Base-by-base conservation (phyloP, 1,140 invertebrate genomes). In the Orchesella cincta region DNA sequence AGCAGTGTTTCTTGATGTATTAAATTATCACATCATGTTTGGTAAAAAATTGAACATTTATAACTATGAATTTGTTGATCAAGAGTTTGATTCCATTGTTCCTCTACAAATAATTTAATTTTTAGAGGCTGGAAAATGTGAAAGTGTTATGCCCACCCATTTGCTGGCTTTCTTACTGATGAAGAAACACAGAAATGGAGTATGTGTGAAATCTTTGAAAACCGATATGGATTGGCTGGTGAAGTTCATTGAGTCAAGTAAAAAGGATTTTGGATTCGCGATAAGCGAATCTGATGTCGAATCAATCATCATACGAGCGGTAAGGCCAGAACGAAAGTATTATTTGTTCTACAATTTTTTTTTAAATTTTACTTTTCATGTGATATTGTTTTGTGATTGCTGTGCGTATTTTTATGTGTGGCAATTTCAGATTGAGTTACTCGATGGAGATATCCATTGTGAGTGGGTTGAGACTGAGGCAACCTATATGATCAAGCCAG, bases 101-200 rank as follows among this genome's bases (percentile, higher is more conserved):
- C n/a, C n/a, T n/a, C n/a, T n/a, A n/a, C n/a, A n/a, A n/a, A n/a
- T n/a, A n/a, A n/a, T 76, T 8, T 34, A 36, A 8, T 67, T 76
- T n/a, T 28, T 36, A 76, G 75, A 70, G 28, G 67, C 64, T 28
- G 31, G 29, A 3, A 28, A 72, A 14, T 51, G 57, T 26, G 39
- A 31, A 29, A 46, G 62, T 18, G 16, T 72, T 23, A 70, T 76
- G 75, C 64, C 64, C 1, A 76, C 75, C 1, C 62, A 76, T 26
- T 72, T 70, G 62, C 33, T 76, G 26, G 75, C 75, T 1, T 76
- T 76, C 31, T 5, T 76, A 1, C 67, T 76, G 5, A 26, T 76
- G 34, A 76, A 76, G 28, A 71, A 72, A 29, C 51, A 12, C 28
- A 71, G 39, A 35, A 28, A 28, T 31, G 75, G 75, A 71, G 31